Evolutionary conservation across 2,113 vertebrate species (phyloP).

Genomic region (Physeter macrocephalus): DNA sequence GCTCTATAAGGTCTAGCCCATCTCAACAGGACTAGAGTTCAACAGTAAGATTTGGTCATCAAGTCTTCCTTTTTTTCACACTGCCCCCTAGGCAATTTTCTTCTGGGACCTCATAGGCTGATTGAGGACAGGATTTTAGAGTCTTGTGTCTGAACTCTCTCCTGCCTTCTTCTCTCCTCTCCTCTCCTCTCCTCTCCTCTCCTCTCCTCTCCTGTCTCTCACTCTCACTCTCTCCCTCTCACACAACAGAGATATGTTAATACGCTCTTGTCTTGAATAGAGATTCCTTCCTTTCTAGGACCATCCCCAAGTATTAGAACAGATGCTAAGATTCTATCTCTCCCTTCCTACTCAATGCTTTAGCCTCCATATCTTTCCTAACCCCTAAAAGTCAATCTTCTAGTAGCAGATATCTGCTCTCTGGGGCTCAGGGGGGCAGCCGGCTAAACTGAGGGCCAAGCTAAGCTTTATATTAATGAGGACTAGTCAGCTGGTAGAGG

Average conservation of each 20-base stretch:
- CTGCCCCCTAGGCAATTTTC: neutral
- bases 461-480: neutral
- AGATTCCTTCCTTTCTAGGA: neutral
- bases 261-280: neutral
- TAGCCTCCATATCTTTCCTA: neutral
- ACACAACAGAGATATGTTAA: neutral
- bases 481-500: neutral
- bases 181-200: neutral
- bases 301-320: neutral
- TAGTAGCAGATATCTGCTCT: neutral
- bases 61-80: neutral
- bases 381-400: neutral
- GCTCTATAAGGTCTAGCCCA: neutral
- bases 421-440: neutral
- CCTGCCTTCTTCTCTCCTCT: neutral
- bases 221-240: neutral
- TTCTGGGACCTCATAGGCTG: neutral
- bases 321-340: neutral
- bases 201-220: neutral
- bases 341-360: neutral
- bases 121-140: neutral
- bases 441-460: neutral
- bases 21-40: neutral
- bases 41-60: neutral
- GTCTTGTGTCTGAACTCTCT: neutral